Base-by-base conservation (phyloP, 2,888 invertebrate species). In the Cheilosia urbana region DNA sequence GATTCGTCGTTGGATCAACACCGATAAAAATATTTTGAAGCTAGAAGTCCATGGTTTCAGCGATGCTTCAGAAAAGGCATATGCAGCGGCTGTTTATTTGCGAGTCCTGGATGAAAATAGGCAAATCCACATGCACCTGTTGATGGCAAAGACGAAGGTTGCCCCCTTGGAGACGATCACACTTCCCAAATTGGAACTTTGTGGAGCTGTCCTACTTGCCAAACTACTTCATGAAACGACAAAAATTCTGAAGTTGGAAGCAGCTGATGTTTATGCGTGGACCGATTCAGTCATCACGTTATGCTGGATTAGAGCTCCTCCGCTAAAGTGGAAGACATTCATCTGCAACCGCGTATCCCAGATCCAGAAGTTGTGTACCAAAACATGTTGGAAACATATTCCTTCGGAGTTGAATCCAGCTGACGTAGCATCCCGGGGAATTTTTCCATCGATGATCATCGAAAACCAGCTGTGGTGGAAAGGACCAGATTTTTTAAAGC, bases 311-410 rank as follows among this genome's bases (percentile, higher is more conserved):
- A 65, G 42, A 34, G 63, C 49, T 40, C 45, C 40, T 30, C 45
- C 57, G 37, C 45, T 21, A 19, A 57, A 53, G 3, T 55, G 17
- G 45, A 55, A 53, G 0, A 69, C 57, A 40, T 57, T 57, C 19
- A 55, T 69, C 40, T 37, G 27, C 40, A 66, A 53, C n/a, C 42
- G 68, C 5, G 68, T 68, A 4, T 19, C 68, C 11, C 24, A 57
- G 24, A 69, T 57, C 4, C 57, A 69, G 53, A 17, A 69, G 57
- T 34, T 24, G 24, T 24, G 2, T 7, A 57, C 45, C 42, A 55
- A 19, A 1, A 9, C 17, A 9, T 19, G 24, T n/a, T 66, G 40
- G 40, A 66, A 34, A 37, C 49, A 65, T 19, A 30, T 65, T 27
- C 34, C 34, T 6, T 13, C 47, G 19, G 45, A 72, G 37, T 37